Base-by-base conservation (phyloP, 2,113 vertebrate species). In the Amphiprion ocellaris region DNA sequence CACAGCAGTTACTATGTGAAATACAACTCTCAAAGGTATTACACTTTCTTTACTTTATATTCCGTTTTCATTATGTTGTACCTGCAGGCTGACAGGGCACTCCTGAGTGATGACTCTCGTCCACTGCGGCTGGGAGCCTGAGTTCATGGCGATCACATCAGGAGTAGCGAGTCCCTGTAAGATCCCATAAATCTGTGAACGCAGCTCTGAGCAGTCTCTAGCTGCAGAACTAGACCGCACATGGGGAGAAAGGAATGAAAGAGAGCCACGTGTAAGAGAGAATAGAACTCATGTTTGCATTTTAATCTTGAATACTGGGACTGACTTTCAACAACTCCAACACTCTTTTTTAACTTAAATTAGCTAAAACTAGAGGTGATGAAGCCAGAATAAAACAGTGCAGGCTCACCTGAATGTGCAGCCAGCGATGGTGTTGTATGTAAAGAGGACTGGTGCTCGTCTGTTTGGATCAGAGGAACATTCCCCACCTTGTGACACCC, bases 361-460 rank as follows among this genome's bases (percentile, higher is more conserved):
- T 3, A 14, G 16, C 16, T 10, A 2, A 30, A 37, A 44, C 11
- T 21, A 33, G 24, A 39, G 52, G 37, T 1, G 10, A 33, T 5
- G 8, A 16, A 53, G 19, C 7, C 0, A 8, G 46, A 53, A 26
- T 3, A 16, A 55, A 60, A 44, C 17, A 19, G 11, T 11, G 4
- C 23, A 23, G 26, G 23, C 80, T 83, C 74, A 95, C 95, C 87
- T 94, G 83, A 94, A 92, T 33, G 59, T 87, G 86, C 95, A 95
- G 58, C 95, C 94, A 17, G 85, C 89, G 54, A 94, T 55, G 44
- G 81, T 65, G 81, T 95, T 94, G 84, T 92, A 83, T 16, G 59
- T 59, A 54, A 95, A 94, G 72, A 90, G 91, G 73, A 95, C 16
- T 8, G 86, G 58, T 1, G 53, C 33, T 37, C 87, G 85, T 15